Evolutionary conservation across 1,140 invertebrate genomes (phyloP).

Genomic region (Sycophaga agraensis): DNA sequence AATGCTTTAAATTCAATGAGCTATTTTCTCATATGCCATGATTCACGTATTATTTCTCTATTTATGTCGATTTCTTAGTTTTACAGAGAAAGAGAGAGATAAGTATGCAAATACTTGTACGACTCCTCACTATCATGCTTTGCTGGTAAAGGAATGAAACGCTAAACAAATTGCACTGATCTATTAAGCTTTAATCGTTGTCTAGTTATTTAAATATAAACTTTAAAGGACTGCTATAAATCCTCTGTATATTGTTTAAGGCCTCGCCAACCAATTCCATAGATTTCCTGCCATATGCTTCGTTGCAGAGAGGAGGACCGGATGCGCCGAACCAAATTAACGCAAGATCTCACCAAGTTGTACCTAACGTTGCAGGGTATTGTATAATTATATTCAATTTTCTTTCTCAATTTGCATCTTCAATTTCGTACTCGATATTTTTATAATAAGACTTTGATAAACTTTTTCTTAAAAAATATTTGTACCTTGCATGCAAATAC

Average conservation of each 20-base stretch:
- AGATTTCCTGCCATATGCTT: constrained; percentile 65
- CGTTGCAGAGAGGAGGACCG: constrained; percentile 57
- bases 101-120: constrained; percentile 8
- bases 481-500: too few relatives aligned
- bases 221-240: not conserved
- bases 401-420: too few relatives aligned
- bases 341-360: constrained; percentile 55
- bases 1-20: not conserved
- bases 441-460: too few relatives aligned
- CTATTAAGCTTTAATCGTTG: not conserved
- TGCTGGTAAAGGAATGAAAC: constrained; percentile 20
- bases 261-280: constrained; percentile 64
- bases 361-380: constrained; percentile 59
- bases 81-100: not conserved
- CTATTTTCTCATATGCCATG: not conserved
- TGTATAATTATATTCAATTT: too few relatives aligned
- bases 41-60: not conserved
- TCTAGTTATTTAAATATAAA: not conserved
- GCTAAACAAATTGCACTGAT: not conserved
- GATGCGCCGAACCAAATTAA: constrained; percentile 56
- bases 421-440: too few relatives aligned
- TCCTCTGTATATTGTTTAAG: constrained; percentile 38
- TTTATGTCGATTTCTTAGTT: constrained; percentile 12
- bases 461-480: too few relatives aligned
- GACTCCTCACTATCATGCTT: constrained; percentile 1